These are phyloP conservation scores for Agrotis clavis DNA, from an alignment of 2,888 invertebrate species.

Conservation along the genomic window DNA sequence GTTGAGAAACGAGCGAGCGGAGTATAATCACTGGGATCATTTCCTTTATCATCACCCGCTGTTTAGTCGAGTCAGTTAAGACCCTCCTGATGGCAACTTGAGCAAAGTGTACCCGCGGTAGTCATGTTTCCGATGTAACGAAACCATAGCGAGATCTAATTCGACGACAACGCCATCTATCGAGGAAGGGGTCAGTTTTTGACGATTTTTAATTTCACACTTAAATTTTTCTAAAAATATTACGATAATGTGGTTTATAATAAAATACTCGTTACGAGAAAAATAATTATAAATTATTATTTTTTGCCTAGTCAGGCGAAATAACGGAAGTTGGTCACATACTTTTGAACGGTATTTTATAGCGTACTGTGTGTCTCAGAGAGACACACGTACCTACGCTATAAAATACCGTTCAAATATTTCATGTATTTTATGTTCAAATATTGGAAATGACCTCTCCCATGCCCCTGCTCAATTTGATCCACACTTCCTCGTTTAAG, in stretches of 20 bases:
- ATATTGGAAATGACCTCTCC: no score
- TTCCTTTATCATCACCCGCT: constrained; percentile 86
- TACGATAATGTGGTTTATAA: not conserved
- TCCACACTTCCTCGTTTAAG: no score
- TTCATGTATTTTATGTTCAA: no score
- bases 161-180: constrained; percentile 71
- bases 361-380: no score
- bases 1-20: constrained; percentile 81
- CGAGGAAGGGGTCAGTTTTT: constrained; percentile 40
- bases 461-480: no score
- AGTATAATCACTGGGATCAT: constrained; percentile 80
- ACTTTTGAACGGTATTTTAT: no score
- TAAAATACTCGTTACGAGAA: not conserved
- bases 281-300: not conserved
- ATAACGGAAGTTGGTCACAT: no score
- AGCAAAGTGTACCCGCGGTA: accelerated
- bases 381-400: no score
- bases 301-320: no score
- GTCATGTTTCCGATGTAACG: constrained; percentile 47
- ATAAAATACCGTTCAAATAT: no score
- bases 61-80: constrained; percentile 91
- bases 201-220: no score
- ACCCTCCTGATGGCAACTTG: constrained; percentile 82
- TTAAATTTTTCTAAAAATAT: not conserved
- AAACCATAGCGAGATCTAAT: constrained; percentile 71